phyloP scores from a whole-genome alignment of 1,140 invertebrate genomes.

The Ostrea denselamellosa region DNA sequence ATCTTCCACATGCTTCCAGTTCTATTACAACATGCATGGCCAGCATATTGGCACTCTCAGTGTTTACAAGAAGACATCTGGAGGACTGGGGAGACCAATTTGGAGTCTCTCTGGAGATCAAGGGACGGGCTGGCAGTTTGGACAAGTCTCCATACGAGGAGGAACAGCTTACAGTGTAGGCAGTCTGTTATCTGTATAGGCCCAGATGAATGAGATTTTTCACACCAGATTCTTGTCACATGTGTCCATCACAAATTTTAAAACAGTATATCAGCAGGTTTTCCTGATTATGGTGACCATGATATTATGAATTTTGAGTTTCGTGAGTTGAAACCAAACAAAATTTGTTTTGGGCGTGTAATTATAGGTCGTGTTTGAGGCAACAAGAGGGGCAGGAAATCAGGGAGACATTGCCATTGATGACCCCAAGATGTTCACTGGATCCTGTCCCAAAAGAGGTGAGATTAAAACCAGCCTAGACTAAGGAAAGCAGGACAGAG shows the following conservation, averaged over 20 bases:
- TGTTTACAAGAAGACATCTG: conserved; percentile 62
- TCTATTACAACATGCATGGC: conserved; percentile 76
- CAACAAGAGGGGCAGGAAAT: conserved; percentile 63
- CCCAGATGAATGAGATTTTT: too few relatives aligned
- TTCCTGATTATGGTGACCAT: too few relatives aligned
- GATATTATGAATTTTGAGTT: too few relatives aligned
- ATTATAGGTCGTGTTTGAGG: conserved; percentile 68
- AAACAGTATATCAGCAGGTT: too few relatives aligned
- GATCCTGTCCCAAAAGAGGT: conserved; percentile 1
- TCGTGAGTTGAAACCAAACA: too few relatives aligned
- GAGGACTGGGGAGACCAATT: conserved; percentile 53
- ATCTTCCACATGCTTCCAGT: conserved; percentile 74
- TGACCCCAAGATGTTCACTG: conserved; percentile 55
- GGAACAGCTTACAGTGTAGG: conserved; percentile 41
- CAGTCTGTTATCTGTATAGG: neutral
- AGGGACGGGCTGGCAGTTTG: conserved; percentile 68
- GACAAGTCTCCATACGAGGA: conserved; percentile 63
- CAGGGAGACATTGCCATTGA: conserved; percentile 74
- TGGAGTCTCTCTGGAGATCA: conserved; percentile 69
- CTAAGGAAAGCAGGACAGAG: neutral
- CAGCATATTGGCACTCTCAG: conserved; percentile 62
- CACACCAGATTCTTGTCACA: too few relatives aligned
- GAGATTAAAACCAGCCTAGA: neutral
- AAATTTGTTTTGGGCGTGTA: neutral
- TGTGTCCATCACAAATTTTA: too few relatives aligned